phyloP scores from a whole-genome alignment of 35 echinoderm and acorn worm genomes.

The Eucidaris tribuloides region DNA sequence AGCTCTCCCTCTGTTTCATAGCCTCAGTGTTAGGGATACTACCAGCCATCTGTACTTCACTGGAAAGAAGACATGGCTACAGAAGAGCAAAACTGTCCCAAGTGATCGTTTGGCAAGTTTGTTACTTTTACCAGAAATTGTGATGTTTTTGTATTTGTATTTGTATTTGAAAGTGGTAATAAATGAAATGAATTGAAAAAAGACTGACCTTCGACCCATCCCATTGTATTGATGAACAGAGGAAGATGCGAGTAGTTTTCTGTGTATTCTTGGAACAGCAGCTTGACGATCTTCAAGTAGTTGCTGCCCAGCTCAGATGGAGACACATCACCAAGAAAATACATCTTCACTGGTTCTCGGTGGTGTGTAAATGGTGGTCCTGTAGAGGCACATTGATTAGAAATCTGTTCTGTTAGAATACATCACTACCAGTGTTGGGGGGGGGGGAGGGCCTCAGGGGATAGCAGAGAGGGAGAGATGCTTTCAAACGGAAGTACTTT shows the following conservation, averaged over 20 bases:
- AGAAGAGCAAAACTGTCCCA: background rate
- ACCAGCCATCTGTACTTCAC: background rate
- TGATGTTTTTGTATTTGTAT: too few species aligned
- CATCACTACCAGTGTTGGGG: too few species aligned
- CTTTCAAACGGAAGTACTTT: too few species aligned
- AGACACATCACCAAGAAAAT: conserved; percentile 4
- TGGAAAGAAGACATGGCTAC: background rate
- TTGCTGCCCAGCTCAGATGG: background rate
- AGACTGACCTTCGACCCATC: conserved; percentile 16
- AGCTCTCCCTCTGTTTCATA: background rate
- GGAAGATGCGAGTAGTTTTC: background rate
- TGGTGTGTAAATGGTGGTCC: conserved; percentile 13
- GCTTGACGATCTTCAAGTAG: background rate
- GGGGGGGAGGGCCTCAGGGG: too few species aligned
- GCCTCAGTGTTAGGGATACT: background rate
- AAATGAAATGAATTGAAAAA: too few species aligned
- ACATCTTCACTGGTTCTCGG: background rate
- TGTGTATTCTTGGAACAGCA: background rate
- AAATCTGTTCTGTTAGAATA: too few species aligned
- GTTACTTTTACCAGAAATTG: too few species aligned
- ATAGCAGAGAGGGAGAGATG: too few species aligned
- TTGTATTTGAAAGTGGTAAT: too few species aligned
- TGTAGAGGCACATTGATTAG: too few species aligned
- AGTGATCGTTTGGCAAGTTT: background rate
- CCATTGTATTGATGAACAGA: conserved; percentile 19